These are phyloP conservation scores for Desoria tigrina DNA, from an alignment of 2,888 invertebrate species.

Conservation along the genomic window DNA sequence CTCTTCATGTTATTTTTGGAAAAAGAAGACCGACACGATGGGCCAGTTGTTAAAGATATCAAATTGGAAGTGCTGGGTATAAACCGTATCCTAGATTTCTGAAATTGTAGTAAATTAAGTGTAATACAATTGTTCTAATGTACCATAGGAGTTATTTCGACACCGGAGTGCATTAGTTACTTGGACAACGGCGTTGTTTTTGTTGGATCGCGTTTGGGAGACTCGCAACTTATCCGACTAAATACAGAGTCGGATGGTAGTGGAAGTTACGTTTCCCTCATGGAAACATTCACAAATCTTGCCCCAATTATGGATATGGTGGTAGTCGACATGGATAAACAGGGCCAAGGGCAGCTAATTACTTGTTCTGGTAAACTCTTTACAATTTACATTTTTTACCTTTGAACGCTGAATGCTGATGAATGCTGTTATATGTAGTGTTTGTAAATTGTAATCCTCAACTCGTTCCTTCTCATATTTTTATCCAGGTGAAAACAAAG, in stretches of 20 bases:
- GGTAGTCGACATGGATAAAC: slow-evolving; percentile 92
- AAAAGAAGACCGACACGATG: slow-evolving; percentile 75
- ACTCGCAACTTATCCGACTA: slow-evolving; percentile 90
- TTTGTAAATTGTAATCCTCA: too few relatives aligned
- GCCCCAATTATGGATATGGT: slow-evolving; percentile 98
- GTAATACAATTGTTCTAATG: not conserved
- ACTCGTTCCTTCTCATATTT: too few relatives aligned
- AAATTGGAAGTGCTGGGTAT: slow-evolving; percentile 78
- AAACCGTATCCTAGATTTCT: too few relatives aligned
- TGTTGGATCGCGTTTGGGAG: slow-evolving; percentile 92
- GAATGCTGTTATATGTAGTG: not conserved
- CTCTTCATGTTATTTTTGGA: slow-evolving; percentile 94
- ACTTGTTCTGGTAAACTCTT: slow-evolving; percentile 79
- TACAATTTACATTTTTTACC: not conserved
- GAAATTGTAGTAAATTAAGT: not conserved
- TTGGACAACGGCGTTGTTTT: slow-evolving; percentile 97
- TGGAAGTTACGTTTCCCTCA: slow-evolving; percentile 80
- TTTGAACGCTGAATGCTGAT: not conserved
- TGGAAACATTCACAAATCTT: slow-evolving; percentile 96
- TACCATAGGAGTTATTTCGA: slow-evolving; percentile 76
- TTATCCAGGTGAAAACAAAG: slow-evolving; percentile 82
- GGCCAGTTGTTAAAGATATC: slow-evolving; percentile 80
- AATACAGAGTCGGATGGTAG: slow-evolving; percentile 80
- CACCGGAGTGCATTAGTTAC: slow-evolving; percentile 96
- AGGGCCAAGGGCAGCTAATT: slow-evolving; percentile 96